Evolutionary conservation across 2,888 invertebrate species (phyloP), one percentile per base, ranked within the genome.

Genomic region (Ectemnius cavifrons): DNA sequence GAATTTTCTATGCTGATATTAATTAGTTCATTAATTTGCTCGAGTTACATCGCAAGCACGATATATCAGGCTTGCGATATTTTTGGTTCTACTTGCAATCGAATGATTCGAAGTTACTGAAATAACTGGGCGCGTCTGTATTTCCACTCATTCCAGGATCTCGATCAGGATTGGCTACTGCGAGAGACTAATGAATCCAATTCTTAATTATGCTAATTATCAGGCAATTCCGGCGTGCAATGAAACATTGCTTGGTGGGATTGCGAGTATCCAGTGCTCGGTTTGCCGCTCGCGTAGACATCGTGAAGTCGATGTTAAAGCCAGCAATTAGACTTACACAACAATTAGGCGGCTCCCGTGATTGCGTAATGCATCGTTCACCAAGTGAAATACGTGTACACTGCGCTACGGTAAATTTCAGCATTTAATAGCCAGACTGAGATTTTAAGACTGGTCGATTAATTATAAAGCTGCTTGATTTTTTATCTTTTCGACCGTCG

Each of bases 251-350:
- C 59, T 65, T 69, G 73, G 73, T 66, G 71, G 59, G 70, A 60
- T 70, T 70, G 69, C 61, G 69, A 28, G 64, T 65, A 45, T 57
- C 45, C 49, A 2, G 23, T 3, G 23, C 23, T 23, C 23, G 23
- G 23, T 23, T 23, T 23, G 23, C 23, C 23, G 23, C 27, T 58
- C 65, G 66, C 52, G 52, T 16, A 14, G 16, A 49, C 56, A 27
- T 37, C 61, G 45, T 47, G 27, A 68, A 72, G 58, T 67, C 79
- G 67, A 71, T 37, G 63, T 27, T 65, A 60, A 65, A 63, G 49
- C 49, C 23, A 59, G 60, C 74, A 83, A 81, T 82, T 82, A 77
- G 61, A 70, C 73, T 82, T 82, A 71, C 83, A 81, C 82, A 83
- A 83, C 65, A 79, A 82, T 83, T 83, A 81, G 71, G 58, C 57